Evolutionary conservation across 2,797 vertebrate genomes (phyloP).

Genomic region (Euphonia xanthogaster): DNA sequence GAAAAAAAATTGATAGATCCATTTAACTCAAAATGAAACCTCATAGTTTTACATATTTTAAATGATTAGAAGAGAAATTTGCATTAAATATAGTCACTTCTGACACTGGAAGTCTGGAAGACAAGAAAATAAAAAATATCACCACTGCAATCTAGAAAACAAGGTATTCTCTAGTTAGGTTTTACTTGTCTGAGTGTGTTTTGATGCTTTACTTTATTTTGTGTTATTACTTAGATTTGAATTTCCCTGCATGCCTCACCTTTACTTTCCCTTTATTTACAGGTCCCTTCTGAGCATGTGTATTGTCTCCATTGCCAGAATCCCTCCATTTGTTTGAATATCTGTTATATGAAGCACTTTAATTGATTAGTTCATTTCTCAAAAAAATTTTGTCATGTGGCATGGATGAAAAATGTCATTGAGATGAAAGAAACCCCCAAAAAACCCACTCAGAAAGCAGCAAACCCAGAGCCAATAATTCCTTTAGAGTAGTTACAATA

Average conservation of each 20-base stretch:
- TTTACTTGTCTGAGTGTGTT: not conserved
- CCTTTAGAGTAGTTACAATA: not conserved
- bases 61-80: not conserved
- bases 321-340: not conserved
- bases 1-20: not conserved
- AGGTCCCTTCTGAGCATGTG: not conserved
- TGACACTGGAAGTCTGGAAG: not conserved
- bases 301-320: not conserved
- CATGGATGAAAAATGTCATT: not conserved
- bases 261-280: conserved; percentile 8
- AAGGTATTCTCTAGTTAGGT: not conserved
- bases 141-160: not conserved
- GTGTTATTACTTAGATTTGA: not conserved
- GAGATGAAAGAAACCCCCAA: not conserved
- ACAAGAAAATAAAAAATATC: not conserved
- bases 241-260: not conserved
- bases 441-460: not conserved
- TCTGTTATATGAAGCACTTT: not conserved
- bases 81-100: not conserved
- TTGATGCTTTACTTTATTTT: not conserved
- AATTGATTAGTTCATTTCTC: not conserved
- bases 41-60: not conserved
- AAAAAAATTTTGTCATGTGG: not conserved
- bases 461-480: not conserved
- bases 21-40: not conserved